Evolutionary conservation across 2,113 vertebrate species (phyloP).

Genomic region (Barbus barbus): DNA sequence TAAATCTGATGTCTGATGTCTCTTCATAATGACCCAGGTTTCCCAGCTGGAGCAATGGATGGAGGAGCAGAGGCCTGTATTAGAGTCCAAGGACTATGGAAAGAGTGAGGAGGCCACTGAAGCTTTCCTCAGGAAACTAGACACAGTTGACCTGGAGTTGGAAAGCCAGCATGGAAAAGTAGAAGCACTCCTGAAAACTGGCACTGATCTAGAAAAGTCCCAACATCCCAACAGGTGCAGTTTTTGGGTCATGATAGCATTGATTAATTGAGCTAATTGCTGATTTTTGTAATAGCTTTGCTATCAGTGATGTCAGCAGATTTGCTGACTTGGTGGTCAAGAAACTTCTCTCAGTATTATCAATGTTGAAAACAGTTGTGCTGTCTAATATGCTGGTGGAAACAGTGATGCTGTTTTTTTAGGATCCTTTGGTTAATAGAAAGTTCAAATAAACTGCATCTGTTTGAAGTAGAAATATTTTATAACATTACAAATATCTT

Average conservation of each 20-base stretch:
- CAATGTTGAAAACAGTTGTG: neutral
- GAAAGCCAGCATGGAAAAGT: slow-evolving; percentile 72
- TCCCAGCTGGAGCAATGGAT: slow-evolving; percentile 84
- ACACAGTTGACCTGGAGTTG: slow-evolving; percentile 79
- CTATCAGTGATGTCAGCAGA: too few relatives aligned
- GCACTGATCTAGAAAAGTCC: slow-evolving; percentile 70
- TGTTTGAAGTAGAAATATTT: neutral
- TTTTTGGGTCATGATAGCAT: neutral
- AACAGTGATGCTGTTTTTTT: neutral
- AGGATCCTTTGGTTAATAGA: neutral
- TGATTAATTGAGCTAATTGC: slow-evolving; percentile 7
- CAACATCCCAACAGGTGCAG: slow-evolving; percentile 80
- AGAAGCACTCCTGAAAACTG: slow-evolving; percentile 73
- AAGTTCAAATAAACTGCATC: neutral
- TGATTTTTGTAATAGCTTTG: neutral
- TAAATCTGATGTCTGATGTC: neutral
- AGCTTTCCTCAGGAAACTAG: slow-evolving; percentile 77
- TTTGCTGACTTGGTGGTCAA: neutral
- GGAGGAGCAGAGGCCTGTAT: slow-evolving; percentile 69
- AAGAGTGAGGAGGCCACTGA: slow-evolving; percentile 80
- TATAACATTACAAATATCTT: neutral
- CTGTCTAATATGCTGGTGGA: neutral
- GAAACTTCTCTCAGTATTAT: too few relatives aligned
- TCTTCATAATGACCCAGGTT: slow-evolving; percentile 69
- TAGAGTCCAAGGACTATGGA: slow-evolving; percentile 79